A percentile compares a stretch with the other conserved stretches of the same genome.
These are phyloP conservation scores for Pedionomus torquatus DNA, from an alignment of 2,113 vertebrate genomes.

Conservation along the genomic window DNA sequence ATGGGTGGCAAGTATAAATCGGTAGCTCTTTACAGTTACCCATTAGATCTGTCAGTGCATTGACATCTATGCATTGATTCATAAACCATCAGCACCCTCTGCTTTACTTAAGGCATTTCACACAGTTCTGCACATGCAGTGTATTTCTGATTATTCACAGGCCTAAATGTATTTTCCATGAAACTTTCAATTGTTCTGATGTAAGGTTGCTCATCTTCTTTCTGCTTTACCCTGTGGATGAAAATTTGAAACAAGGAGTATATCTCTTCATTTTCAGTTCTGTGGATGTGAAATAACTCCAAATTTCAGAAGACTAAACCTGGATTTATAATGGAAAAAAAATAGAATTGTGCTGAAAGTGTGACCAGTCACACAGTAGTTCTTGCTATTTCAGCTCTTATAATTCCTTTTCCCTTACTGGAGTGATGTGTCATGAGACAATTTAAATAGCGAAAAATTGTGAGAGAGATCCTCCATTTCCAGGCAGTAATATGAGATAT, in stretches of 20 bases:
- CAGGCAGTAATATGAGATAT: neutral
- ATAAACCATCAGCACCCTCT: neutral
- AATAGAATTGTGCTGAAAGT: neutral
- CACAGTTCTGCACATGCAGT: neutral
- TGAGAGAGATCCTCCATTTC: constrained; percentile 15
- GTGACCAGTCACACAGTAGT: neutral
- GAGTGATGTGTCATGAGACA: neutral
- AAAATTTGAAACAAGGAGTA: neutral
- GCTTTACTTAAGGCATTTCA: neutral
- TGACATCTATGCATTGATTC: neutral
- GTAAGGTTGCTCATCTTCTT: neutral
- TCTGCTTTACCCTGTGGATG: neutral
- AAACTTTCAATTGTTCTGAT: neutral
- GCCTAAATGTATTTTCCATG: neutral
- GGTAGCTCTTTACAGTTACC: neutral
- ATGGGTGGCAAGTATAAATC: neutral
- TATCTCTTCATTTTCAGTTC: neutral
- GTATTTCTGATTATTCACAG: neutral
- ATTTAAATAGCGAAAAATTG: neutral
- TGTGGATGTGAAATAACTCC: neutral
- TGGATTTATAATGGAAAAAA: neutral
- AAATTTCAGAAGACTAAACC: neutral
- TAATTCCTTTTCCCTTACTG: neutral
- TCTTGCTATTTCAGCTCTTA: neutral
- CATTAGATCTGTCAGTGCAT: neutral